Evolutionary conservation across 2,797 vertebrate species (phyloP), one percentile per base, ranked within the genome.

Genomic region (Hippocampus kuda): DNA sequence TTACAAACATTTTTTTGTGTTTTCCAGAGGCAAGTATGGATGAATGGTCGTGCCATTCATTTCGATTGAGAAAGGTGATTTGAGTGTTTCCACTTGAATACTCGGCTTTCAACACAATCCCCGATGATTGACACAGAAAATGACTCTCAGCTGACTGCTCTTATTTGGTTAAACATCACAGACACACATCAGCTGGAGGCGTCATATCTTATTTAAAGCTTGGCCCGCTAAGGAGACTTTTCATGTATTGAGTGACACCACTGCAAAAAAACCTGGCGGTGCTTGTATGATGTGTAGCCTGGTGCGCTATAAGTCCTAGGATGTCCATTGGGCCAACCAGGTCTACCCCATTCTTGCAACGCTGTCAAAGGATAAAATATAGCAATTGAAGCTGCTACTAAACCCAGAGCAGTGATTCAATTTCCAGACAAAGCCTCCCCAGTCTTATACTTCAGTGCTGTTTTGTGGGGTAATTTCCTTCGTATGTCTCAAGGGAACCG

Each of bases 191-290:
- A 65, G 66, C 51, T 65, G 53, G 56, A 42, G 59, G 41, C 27
- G 5, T 72, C 67, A 76, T 70, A n/a, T 75, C 66, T 75, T 72
- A 78, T 79, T 82, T 30, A 80, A 75, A 64, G 66, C 63, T 75
- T 69, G 68, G 65, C 51, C 41, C 56, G 63, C 71, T 75, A 79
- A 75, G 72, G 67, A 75, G 71, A 70, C 44, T 68, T 62, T 20
- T 30, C 42, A 67, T 72, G 72, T 68, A 77, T 77, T 74, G 67
- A 74, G 68, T 68, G 68, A 71, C 73, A 68, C 5, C 34, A 64
- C 38, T 24, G 34, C 13, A 63, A 44, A 12, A 42, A 63, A 44
- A 42, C 22, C 61, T 12, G 16, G 9, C 11, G 11, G 56, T 27
- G 5, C 10, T n/a, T n/a, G 8, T 41, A 38, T 11, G 26, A 20